Percentiles rank a stretch among this genome's conserved stretches.
phyloP scores from a whole-genome alignment of 2,797 vertebrate genomes.

The Acanthurus lineatus region DNA sequence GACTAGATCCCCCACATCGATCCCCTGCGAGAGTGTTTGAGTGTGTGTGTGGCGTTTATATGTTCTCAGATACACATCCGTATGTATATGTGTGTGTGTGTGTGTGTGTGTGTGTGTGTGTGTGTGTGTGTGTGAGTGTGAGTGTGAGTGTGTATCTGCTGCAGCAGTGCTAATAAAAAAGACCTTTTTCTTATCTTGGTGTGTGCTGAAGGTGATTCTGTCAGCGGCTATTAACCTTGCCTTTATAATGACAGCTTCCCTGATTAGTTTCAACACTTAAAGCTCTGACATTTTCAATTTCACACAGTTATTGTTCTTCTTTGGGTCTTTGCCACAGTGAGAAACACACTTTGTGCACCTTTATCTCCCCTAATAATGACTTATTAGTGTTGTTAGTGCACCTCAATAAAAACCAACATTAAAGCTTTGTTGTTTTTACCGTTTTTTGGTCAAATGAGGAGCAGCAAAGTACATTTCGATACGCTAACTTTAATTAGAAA shows the following conservation, averaged over 20 bases:
- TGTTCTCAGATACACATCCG: slow-evolving; percentile 9
- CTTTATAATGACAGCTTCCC: slow-evolving; percentile 90
- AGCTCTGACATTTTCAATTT: slow-evolving; percentile 71
- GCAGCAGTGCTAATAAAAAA: slow-evolving; percentile 64
- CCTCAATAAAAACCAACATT: slow-evolving; percentile 50
- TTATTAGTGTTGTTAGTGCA: slow-evolving; percentile 45
- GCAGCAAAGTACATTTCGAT: slow-evolving; percentile 4
- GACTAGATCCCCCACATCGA: slow-evolving; percentile 86
- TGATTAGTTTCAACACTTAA: slow-evolving; percentile 91
- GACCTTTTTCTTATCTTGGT: slow-evolving; percentile 90
- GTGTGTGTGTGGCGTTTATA: slow-evolving; percentile 32
- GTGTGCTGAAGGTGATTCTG: slow-evolving; percentile 90
- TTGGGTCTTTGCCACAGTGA: slow-evolving; percentile 22
- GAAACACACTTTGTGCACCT: slow-evolving; percentile 34
- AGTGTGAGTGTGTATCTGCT: slow-evolving; percentile 27
- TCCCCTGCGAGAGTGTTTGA: slow-evolving; percentile 51
- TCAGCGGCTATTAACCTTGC: slow-evolving; percentile 94
- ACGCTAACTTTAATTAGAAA: slow-evolving; percentile 31
- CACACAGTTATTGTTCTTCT: slow-evolving; percentile 30
- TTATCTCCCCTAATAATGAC: slow-evolving; percentile 48
- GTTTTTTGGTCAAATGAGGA: slow-evolving; percentile 22
- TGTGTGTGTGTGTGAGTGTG: neutral
- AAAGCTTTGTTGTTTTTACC: slow-evolving; percentile 48
- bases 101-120: slow-evolving; percentile 7
- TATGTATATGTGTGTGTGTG: neutral